Conservation (phyloP, 2,113 vertebrate species). For the Petrocephalus microphthalmus region DNA sequence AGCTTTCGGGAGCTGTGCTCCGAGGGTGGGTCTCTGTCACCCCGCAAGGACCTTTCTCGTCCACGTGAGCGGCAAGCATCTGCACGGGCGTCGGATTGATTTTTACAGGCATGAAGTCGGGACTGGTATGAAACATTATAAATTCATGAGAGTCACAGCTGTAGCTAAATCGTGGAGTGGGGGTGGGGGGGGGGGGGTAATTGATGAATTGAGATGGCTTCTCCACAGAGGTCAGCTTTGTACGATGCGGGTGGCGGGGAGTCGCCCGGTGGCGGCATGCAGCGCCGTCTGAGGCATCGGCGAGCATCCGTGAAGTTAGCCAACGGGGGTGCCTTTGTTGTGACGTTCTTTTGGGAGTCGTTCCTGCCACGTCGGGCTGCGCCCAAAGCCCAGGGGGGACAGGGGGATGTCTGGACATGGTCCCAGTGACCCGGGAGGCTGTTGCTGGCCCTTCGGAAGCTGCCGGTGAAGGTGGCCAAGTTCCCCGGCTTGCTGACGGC, state of each 20-base stretch:
- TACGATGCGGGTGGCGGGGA: constrained; percentile 20
- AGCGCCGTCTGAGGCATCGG: background rate
- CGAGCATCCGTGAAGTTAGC: constrained; percentile 46
- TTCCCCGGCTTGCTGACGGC: background rate
- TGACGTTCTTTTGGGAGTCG: background rate
- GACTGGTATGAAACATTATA: background rate
- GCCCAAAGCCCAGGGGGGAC: background rate
- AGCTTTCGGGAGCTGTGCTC: background rate
- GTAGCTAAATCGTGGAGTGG: constrained; percentile 21
- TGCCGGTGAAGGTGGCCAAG: background rate
- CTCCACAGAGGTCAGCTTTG: constrained; percentile 30
- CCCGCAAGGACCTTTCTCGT: background rate
- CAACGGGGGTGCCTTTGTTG: constrained; percentile 37
- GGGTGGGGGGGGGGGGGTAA: background rate
- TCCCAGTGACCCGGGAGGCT: background rate
- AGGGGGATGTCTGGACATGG: background rate
- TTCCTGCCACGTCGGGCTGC: background rate
- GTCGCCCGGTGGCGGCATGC: background rate
- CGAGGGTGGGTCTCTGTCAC: background rate
- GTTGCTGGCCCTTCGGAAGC: background rate
- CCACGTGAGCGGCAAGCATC: background rate
- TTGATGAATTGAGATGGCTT: constrained; percentile 41
- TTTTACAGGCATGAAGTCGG: background rate
- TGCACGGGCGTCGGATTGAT: background rate
- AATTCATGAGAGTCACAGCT: constrained; percentile 23